Conservation (phyloP, 2,797 vertebrate genomes). For the Onychomys arenicola region DNA sequence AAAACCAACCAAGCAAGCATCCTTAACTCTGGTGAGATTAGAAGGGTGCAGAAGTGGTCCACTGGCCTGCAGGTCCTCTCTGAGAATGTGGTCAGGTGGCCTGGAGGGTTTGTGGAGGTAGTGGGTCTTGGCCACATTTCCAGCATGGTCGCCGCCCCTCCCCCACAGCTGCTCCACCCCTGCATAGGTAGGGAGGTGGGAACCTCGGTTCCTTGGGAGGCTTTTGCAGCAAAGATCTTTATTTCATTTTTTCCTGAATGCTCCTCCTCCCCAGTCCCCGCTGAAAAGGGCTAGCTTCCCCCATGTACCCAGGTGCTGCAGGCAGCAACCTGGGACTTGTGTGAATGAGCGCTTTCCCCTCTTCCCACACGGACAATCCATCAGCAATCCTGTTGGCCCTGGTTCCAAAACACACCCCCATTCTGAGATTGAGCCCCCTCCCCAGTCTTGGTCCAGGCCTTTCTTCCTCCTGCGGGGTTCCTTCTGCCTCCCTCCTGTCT, state of each 20-base stretch:
- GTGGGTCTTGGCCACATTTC: background rate
- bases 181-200: background rate
- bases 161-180: background rate
- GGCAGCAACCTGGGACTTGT: conserved; percentile 53
- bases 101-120: background rate
- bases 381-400: conserved; percentile 72
- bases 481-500: background rate
- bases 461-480: background rate
- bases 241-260: background rate
- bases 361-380: conserved; percentile 71
- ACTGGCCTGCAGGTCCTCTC: background rate
- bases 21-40: background rate
- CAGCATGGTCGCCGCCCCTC: background rate
- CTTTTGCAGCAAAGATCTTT: background rate
- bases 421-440: conserved; percentile 12
- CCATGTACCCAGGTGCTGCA: conserved; percentile 71
- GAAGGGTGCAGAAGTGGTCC: background rate
- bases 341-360: conserved; percentile 36
- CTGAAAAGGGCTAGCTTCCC: background rate
- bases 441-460: background rate
- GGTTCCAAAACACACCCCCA: conserved; percentile 67
- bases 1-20: background rate
- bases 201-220: background rate
- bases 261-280: background rate
- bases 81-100: conserved; percentile 28